Evolutionary conservation across 2,888 invertebrate genomes (phyloP).

Genomic region (Nomada ruficornis): DNA sequence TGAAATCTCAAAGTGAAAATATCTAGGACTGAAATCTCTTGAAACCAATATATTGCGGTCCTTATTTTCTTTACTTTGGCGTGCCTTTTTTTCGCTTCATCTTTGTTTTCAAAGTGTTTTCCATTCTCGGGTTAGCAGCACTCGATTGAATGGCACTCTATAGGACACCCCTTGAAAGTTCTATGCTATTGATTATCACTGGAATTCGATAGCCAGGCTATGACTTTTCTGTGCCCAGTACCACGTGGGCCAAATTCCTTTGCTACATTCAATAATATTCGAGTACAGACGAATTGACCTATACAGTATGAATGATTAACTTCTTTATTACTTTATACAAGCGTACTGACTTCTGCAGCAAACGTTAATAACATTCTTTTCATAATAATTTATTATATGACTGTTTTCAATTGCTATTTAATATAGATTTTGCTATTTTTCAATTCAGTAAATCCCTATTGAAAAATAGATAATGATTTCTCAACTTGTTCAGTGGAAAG

Average conservation of each 20-base stretch:
- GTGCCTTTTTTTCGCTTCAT: constrained; percentile 20
- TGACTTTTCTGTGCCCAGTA: constrained; percentile 25
- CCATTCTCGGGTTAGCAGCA: constrained; percentile 26
- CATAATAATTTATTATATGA: too few species aligned
- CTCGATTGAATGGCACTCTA: constrained; percentile 45
- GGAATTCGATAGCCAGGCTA: constrained; percentile 48
- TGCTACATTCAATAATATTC: neutral
- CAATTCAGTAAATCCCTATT: too few species aligned
- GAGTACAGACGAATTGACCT: neutral
- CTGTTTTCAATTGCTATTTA: too few species aligned
- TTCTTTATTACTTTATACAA: too few species aligned
- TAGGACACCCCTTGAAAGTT: constrained; percentile 48
- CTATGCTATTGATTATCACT: constrained; percentile 49
- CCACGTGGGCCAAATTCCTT: constrained; percentile 9
- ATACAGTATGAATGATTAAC: too few species aligned
- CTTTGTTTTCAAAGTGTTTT: constrained; percentile 35
- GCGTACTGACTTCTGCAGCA: too few species aligned
- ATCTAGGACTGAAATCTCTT: neutral
- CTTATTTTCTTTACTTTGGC: constrained; percentile 27
- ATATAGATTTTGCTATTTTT: too few species aligned
- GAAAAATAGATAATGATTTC: too few species aligned
- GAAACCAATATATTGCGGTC: neutral
- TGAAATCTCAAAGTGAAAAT: neutral
- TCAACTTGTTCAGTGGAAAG: too few species aligned
- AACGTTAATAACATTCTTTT: too few species aligned